phyloP scores from a whole-genome alignment of 2,888 invertebrate genomes.

The Anoplius nigerrimus region DNA sequence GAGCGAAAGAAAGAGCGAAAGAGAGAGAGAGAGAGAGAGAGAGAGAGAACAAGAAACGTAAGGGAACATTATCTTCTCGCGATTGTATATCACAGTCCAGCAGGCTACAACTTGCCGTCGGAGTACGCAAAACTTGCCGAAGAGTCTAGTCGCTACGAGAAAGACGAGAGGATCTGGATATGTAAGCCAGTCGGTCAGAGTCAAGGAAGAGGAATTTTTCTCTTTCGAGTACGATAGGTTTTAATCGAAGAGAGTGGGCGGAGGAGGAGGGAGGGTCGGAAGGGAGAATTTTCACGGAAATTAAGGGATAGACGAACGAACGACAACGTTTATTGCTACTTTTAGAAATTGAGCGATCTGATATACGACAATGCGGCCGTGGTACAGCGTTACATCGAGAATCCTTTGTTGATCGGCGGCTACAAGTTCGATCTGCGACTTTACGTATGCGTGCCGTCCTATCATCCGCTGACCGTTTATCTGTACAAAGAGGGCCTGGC shows the following conservation, averaged over 20 bases:
- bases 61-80: background rate
- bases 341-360: conserved; percentile 85
- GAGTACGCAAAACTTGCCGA: conserved; percentile 90
- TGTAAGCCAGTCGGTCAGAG: conserved; percentile 92
- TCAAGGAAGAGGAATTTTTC: conserved; percentile 88
- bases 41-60: too few relatives aligned
- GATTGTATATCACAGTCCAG: conserved; percentile 78
- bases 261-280: too few relatives aligned
- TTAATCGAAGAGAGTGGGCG: too few relatives aligned
- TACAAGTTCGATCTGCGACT: conserved; percentile 95
- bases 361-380: conserved; percentile 87
- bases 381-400: conserved; percentile 87
- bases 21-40: too few relatives aligned
- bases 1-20: background rate
- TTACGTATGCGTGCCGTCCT: conserved; percentile 92
- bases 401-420: conserved; percentile 87
- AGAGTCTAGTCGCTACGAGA: conserved; percentile 81
- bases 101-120: conserved; percentile 87
- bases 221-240: conserved; percentile 82
- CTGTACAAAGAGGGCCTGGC: conserved; percentile 92
- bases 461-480: conserved; percentile 90
- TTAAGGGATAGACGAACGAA: too few relatives aligned
- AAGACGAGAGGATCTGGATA: conserved; percentile 83
- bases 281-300: too few relatives aligned
- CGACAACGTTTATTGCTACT: conserved; percentile 11